These are phyloP conservation scores for Tetragnatha versicolor DNA, from an alignment of 1,140 invertebrate species.

Conservation along the genomic window DNA sequence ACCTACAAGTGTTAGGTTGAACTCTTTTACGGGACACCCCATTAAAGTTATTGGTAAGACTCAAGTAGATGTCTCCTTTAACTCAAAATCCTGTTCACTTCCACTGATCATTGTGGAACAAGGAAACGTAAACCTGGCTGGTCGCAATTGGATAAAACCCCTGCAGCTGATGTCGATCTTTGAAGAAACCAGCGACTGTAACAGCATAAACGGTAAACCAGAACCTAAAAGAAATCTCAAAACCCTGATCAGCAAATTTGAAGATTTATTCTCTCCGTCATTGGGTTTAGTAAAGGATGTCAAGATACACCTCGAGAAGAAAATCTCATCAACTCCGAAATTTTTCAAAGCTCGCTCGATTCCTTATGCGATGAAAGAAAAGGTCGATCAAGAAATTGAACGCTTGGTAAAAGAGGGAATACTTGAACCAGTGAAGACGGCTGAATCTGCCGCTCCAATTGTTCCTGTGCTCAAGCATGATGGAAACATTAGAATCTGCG, in stretches of 20 bases:
- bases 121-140: background rate
- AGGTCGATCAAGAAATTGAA: background rate
- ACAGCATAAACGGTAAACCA: too few relatives aligned
- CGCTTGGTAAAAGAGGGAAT: background rate
- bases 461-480: constrained; percentile 63
- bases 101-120: background rate
- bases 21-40: too few relatives aligned
- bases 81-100: background rate
- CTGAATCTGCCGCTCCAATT: constrained; percentile 64
- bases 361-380: background rate
- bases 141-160: background rate
- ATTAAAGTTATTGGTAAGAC: background rate
- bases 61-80: background rate
- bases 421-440: constrained; percentile 59
- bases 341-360: background rate
- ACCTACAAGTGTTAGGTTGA: background rate
- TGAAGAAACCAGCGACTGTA: too few relatives aligned
- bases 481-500: constrained; percentile 55
- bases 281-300: background rate
- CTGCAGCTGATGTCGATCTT: background rate
- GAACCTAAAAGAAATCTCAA: too few relatives aligned
- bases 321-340: background rate
- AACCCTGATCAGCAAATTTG: too few relatives aligned
- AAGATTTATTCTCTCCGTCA: too few relatives aligned
- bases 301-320: background rate